Evolutionary conservation across 2,113 vertebrate species (phyloP).

Genomic region (Herpetotheres cachinnans): DNA sequence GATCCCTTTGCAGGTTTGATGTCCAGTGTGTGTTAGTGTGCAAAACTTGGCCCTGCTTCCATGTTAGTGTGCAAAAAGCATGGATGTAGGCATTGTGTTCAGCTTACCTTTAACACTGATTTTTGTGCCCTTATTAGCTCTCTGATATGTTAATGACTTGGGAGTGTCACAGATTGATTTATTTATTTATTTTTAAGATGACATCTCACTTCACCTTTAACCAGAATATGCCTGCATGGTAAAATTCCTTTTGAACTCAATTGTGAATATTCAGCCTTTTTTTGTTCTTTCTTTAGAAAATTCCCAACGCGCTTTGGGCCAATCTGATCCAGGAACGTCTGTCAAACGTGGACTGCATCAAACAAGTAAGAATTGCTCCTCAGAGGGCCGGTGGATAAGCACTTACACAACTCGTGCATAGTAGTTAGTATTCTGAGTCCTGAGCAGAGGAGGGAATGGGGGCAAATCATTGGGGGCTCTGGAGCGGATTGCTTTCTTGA

Average conservation of each 20-base stretch:
- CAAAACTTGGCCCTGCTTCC: neutral
- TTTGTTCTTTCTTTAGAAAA: slow-evolving; percentile 67
- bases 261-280: slow-evolving; percentile 4
- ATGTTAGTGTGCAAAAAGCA: neutral
- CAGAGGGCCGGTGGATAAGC: slow-evolving; percentile 44
- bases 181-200: slow-evolving; percentile 18
- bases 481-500: slow-evolving; percentile 58
- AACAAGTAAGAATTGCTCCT: slow-evolving; percentile 77
- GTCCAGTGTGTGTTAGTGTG: neutral
- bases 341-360: slow-evolving; percentile 79
- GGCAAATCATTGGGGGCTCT: slow-evolving; percentile 72
- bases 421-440: slow-evolving; percentile 61
- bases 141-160: neutral
- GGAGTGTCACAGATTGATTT: neutral
- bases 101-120: neutral
- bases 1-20: neutral
- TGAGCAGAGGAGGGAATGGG: slow-evolving; percentile 57
- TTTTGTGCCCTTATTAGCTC: slow-evolving; percentile 24
- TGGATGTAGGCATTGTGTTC: neutral
- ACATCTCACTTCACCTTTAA: slow-evolving; percentile 56
- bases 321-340: slow-evolving; percentile 79
- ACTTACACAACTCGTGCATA: slow-evolving; percentile 56
- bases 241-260: slow-evolving; percentile 39
- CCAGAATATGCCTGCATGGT: neutral
- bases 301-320: slow-evolving; percentile 75